A percentile compares a stretch with the other conserved stretches of the same genome.
phyloP scores from a whole-genome alignment of 2,797 vertebrate species.

The Sebastes vulpes region DNA sequence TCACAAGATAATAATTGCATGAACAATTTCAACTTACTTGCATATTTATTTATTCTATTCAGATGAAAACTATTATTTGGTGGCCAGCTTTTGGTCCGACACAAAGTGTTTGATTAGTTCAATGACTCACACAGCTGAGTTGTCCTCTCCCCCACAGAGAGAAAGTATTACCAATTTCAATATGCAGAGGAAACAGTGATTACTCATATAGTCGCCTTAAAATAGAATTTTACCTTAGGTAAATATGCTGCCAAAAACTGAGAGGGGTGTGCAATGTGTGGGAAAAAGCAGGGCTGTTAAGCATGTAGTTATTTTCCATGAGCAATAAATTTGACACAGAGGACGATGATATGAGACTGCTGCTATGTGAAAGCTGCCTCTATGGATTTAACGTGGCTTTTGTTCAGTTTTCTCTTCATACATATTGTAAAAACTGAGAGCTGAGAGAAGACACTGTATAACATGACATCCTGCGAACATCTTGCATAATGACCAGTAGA shows the following conservation, averaged over 20 bases:
- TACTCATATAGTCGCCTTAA: background rate
- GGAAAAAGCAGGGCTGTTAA: background rate
- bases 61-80: background rate
- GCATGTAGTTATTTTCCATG: background rate
- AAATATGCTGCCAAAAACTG: background rate
- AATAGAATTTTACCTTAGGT: constrained; percentile 4
- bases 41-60: background rate
- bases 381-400: background rate
- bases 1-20: background rate
- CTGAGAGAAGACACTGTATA: background rate
- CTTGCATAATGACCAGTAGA: background rate
- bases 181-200: background rate
- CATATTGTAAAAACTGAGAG: background rate
- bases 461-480: constrained; percentile 1
- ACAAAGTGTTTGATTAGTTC: background rate
- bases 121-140: constrained; percentile 7
- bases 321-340: background rate
- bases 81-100: background rate
- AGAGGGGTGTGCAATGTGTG: background rate
- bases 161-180: background rate
- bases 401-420: background rate
- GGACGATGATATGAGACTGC: background rate
- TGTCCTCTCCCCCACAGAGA: background rate
- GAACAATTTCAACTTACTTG: background rate
- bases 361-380: background rate